Base-by-base conservation (phyloP, 2,888 invertebrate genomes). In the Tetragonisca angustula region DNA sequence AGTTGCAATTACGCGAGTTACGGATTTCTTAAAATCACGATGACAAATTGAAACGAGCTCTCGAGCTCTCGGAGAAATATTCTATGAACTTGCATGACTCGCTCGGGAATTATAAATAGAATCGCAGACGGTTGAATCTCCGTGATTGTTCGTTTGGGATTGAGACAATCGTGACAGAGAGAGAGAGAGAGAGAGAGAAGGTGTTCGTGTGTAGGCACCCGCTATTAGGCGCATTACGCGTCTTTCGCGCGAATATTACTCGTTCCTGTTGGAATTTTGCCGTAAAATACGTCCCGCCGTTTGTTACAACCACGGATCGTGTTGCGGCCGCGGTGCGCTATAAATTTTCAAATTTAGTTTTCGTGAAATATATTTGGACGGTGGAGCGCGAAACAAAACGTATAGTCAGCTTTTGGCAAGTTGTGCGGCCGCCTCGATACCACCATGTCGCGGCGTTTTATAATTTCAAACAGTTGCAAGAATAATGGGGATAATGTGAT, bases 211-310 rank as follows among this genome's bases (percentile, higher is more conserved):
- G 84, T 83, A 84, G 84, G 79, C 84, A 79, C 84, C 36, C 68
- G 56, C 84, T 36, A 64, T 71, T 76, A 67, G 84, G 79, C 84
- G 36, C 56, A 83, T 84, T 84, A 83, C 36, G 71, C 71, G 64
- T 75, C 78, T 54, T 62, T 70, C 56, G n/a, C 54, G 17, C 56
- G 70, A 70, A 71, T 59, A 43, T 70, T 32, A 19, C 4, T 54
- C 24, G 59, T 52, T 2, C 62, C 1, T 2, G 4, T 2, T 72
- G 80, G 80, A 85, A 84, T 72, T 85, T 85, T 77, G 85, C 78
- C 64, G 65, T 50, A 49, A 75, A 36, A 13, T 52, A 54, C n/a
- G 52, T 69, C 15, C 56, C 21, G 27, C 15, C 17, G 36, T 54
- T 61, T 43, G 27, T 9, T 24, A 52, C 17, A 43, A 59, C 24